Evolutionary conservation across 2,113 vertebrate species (phyloP).

Genomic region (Emydocephalus ijimae): DNA sequence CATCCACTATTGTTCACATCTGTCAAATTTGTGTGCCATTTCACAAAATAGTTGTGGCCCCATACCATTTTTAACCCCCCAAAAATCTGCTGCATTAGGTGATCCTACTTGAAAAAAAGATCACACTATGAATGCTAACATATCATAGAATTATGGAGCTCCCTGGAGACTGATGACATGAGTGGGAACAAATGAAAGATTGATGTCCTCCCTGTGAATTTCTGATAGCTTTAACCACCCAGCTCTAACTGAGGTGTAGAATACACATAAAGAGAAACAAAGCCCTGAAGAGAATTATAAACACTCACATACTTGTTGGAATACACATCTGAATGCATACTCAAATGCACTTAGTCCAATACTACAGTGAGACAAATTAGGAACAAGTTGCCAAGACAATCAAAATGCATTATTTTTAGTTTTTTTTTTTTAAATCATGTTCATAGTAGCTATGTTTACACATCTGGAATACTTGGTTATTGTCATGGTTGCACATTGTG

Average conservation of each 20-base stretch:
- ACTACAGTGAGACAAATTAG: not conserved
- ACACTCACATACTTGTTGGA: not conserved
- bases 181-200: not conserved
- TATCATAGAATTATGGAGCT: not conserved
- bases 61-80: not conserved
- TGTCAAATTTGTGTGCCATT: not conserved
- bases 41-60: not conserved
- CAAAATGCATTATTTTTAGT: not conserved
- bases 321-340: not conserved
- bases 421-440: not conserved
- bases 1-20: not conserved
- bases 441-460: not conserved
- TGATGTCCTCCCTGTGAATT: not conserved
- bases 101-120: not conserved
- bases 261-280: not conserved
- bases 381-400: not conserved
- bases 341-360: not conserved
- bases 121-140: not conserved
- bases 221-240: not conserved
- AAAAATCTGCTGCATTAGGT: not conserved
- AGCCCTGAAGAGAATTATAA: not conserved
- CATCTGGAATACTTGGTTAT: not conserved
- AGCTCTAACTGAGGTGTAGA: not conserved
- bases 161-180: not conserved
- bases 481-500: not conserved